Evolutionary conservation across 1,140 invertebrate species (phyloP), one percentile per base, ranked within the genome.

Genomic region (Drosophila bocki): DNA sequence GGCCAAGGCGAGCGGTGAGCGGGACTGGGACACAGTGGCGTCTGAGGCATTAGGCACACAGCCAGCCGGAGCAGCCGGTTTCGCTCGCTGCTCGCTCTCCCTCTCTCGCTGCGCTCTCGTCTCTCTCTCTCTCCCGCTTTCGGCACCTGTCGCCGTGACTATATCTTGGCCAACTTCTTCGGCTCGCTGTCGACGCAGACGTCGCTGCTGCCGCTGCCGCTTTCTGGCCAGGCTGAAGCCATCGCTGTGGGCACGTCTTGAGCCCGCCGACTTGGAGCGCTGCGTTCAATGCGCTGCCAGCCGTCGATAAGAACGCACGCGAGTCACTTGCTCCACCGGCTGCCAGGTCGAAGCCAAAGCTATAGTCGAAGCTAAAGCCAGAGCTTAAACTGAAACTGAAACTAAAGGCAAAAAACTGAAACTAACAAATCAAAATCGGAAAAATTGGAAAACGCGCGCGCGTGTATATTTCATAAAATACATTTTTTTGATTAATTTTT

Each of bases 241-340:
- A 17, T 62, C 54, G 67, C 48, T 65, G 57, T 71, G 58, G 62
- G 78, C 86, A 78, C 75, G 86, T 90, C 79, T 91, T 74, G 65
- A 77, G 78, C 45, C 50, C 51, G 59, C 22, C 44, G 42, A 44
- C 17, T 54, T 37, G 17, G 17, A 54, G 51, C 51, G 33, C 17
- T 56, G 62, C 59, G 61, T 90, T 90, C 85, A 91, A 91, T 82
- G 78, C 85, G 86, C 81, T 87, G 80, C 79, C 45, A 82, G 65
- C 71, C 82, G 86, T 82, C 86, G 86, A 82, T 91, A 87, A 90
- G 82, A 90, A 87, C 75, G 82, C 82, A 90, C 76, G 82, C 75
- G 68, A 84, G 60, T 58, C 42, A 48, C 19, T 48, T 48, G 50
- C 53, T 44, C 26, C 32, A 41, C 51, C 47, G 58, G 50, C 22